phyloP scores from a whole-genome alignment of 2,113 vertebrate genomes.

The Gymnarchus niloticus region DNA sequence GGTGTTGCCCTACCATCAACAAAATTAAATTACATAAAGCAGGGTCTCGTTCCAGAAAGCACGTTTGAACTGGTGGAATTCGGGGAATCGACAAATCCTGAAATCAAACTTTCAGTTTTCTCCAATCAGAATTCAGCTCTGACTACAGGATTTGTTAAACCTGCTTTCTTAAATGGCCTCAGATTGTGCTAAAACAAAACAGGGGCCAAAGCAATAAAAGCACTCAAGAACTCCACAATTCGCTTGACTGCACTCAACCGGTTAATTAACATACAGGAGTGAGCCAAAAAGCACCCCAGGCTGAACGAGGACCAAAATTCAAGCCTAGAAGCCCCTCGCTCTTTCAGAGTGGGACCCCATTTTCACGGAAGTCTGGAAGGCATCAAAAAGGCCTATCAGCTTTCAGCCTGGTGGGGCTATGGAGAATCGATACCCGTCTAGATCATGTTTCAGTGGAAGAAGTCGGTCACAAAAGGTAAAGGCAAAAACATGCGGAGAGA shows the following conservation, averaged over 20 bases:
- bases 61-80: no score
- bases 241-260: neutral
- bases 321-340: neutral
- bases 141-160: no score
- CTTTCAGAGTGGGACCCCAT: neutral
- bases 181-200: no score
- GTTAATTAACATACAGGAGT: constrained; percentile 12
- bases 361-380: constrained; percentile 30
- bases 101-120: no score
- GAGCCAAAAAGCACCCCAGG: neutral
- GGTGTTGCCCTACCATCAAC: neutral
- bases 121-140: no score
- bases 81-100: no score
- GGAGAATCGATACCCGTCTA: constrained; percentile 11
- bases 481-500: neutral
- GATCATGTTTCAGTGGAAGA: constrained; percentile 23
- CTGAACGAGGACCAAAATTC: neutral
- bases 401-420: constrained; percentile 15
- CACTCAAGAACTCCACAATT: neutral
- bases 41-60: neutral
- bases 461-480: constrained; percentile 14
- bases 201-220: neutral
- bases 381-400: constrained; percentile 24
- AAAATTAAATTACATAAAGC: constrained; percentile 1
- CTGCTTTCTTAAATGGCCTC: neutral